Evolutionary conservation across 2,888 invertebrate genomes (phyloP).

Genomic region (Panopea generosa): DNA sequence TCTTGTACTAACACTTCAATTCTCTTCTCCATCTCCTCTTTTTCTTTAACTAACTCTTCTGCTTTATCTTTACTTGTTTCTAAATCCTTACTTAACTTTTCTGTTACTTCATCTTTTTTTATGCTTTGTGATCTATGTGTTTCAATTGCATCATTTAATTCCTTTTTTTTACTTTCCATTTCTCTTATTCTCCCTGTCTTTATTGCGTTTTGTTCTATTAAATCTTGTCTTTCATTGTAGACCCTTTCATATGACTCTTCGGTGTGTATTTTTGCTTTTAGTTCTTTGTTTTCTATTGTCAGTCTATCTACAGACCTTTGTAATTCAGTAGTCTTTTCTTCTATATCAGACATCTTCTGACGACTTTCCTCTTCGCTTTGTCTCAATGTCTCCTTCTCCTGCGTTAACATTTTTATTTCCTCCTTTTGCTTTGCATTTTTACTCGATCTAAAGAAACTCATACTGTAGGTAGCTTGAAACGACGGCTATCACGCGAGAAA

Average conservation of each 20-base stretch:
- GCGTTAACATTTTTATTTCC: conserved; percentile 26
- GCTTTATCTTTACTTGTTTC: conserved; percentile 25
- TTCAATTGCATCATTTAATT: conserved; percentile 25
- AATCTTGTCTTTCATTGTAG: conserved; percentile 46
- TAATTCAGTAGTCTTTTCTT: conserved; percentile 17
- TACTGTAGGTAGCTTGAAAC: neutral
- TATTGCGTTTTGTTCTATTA: conserved; percentile 24
- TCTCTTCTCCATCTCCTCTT: conserved; percentile 30
- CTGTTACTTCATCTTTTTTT: conserved; percentile 4
- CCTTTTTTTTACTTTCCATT: conserved; percentile 32
- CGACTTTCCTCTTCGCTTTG: conserved; percentile 27
- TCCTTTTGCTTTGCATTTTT: conserved; percentile 39
- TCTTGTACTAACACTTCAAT: conserved; percentile 48
- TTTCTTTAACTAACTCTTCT: conserved; percentile 33
- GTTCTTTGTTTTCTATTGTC: conserved; percentile 31
- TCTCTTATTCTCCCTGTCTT: conserved; percentile 31
- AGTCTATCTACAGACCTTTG: conserved; percentile 18
- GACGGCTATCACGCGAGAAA: too few relatives aligned
- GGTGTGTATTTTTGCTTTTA: conserved; percentile 43
- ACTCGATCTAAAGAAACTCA: conserved; percentile 16
- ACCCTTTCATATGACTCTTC: conserved; percentile 59
- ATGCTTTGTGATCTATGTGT: conserved; percentile 16
- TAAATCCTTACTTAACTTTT: conserved; percentile 6
- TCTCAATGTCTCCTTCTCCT: conserved; percentile 36
- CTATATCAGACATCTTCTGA: conserved; percentile 25